Conservation (phyloP, 1,140 invertebrate species). For the Bombus affinis region DNA sequence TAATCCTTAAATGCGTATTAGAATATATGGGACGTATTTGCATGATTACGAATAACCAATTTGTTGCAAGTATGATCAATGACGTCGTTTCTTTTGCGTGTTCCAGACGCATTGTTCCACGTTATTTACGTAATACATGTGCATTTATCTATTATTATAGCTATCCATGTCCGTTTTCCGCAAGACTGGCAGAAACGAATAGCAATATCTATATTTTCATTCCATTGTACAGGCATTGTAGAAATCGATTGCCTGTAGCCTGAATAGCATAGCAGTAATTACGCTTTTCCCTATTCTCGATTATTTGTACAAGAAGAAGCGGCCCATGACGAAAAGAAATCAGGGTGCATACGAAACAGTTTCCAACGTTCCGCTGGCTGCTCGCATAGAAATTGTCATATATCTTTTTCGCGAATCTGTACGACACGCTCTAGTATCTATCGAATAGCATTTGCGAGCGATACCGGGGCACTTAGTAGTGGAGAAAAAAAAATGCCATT, state of each 20-base stretch:
- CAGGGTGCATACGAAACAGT: constrained; percentile 39
- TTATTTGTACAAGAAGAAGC: constrained; percentile 35
- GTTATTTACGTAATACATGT: constrained; percentile 42
- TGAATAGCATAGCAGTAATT: constrained; percentile 41
- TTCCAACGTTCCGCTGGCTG: constrained; percentile 34
- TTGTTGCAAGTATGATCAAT: constrained; percentile 9
- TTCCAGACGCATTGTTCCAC: constrained; percentile 13
- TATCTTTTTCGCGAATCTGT: constrained; percentile 15
- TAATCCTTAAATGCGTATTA: neutral
- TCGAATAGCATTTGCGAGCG: neutral
- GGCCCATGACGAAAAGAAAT: constrained; percentile 45
- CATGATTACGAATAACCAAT: neutral
- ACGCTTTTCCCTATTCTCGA: constrained; percentile 41
- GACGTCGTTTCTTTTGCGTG: neutral
- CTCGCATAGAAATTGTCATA: constrained; percentile 27
- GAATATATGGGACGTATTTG: neutral
- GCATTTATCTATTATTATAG: constrained; percentile 42
- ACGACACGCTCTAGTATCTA: constrained; percentile 20
- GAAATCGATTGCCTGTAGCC: constrained; percentile 51
- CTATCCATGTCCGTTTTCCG: constrained; percentile 38
- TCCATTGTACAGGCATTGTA: constrained; percentile 33
- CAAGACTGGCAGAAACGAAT: constrained; percentile 37
- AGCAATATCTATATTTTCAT: constrained; percentile 34
- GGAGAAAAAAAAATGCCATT: neutral
- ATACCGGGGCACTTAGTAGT: too few relatives aligned